Base-by-base conservation (phyloP, 2,113 vertebrate species). In the Ceyx cyanopectus region DNA sequence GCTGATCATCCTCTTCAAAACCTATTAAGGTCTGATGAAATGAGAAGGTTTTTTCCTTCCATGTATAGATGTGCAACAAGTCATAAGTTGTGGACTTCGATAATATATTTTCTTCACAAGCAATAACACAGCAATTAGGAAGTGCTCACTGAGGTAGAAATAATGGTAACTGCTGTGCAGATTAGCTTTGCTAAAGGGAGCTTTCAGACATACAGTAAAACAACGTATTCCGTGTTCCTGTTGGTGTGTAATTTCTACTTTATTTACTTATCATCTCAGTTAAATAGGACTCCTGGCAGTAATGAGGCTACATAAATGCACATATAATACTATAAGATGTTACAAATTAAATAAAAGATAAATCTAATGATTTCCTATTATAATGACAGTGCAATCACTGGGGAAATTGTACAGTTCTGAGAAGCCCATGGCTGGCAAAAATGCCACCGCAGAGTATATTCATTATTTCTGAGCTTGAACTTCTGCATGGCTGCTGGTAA, bases 231-330 rank as follows among this genome's bases (percentile, higher is more conserved):
- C 81, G 77, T 90, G 85, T 96, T 98, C 97, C 95, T 96, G 94
- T 97, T 97, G 97, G 93, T 98, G 95, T 96, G 93, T 98, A 98
- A 98, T 98, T 98, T 98, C 97, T 97, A 92, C 96, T 98, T 98
- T 98, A 98, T 98, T 98, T 98, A 98, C 98, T 98, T 98, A 98
- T 97, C 97, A 97, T 97, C 95, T 97, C 96, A 90, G 96, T 98
- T 97, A 98, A 97, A 98, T 96, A 97, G 97, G 97, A 97, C 97
- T 98, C 96, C 96, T 97, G 97, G 97, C 96, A 98, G 95, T 98
- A 98, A 98, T 98, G 97, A 98, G 97, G 89, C 96, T 96, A 92
- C 97, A 90, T 95, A 97, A 97, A 96, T 96, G 94, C 88, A 96
- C 93, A 80, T 91, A 94, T 92, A 97, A 96, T 95, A 94, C 94